Conservation (phyloP, 1,140 invertebrate genomes). For the Neodiprion virginianus region DNA sequence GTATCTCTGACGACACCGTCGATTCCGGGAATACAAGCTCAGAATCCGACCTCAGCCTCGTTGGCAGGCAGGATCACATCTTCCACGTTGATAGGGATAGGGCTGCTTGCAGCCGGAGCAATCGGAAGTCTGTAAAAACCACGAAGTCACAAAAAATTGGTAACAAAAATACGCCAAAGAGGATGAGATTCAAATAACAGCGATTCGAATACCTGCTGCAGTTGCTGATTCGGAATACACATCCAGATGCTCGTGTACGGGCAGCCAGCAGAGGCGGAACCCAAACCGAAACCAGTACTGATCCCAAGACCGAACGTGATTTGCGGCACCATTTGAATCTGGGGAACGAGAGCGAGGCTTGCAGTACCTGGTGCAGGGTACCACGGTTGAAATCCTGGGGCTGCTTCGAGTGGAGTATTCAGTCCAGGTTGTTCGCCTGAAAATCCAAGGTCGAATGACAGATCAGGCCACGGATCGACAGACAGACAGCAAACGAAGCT, state of each 20-base stretch:
- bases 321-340: slow-evolving; percentile 40
- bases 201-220: background rate
- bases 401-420: background rate
- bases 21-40: too few species aligned
- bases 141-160: background rate
- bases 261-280: slow-evolving; percentile 31
- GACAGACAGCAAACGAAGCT: too few species aligned
- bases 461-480: too few species aligned
- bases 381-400: background rate
- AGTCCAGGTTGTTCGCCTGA: too few species aligned
- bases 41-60: background rate
- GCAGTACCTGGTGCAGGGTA: slow-evolving; percentile 7
- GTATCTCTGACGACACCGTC: too few species aligned
- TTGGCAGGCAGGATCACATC: slow-evolving; percentile 35
- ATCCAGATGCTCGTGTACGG: slow-evolving; percentile 33
- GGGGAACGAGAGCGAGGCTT: slow-evolving; percentile 26
- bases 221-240: slow-evolving; percentile 27
- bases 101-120: slow-evolving; percentile 38
- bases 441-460: too few species aligned
- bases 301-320: slow-evolving; percentile 36
- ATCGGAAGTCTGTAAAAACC: slow-evolving; percentile 32
- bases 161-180: background rate
- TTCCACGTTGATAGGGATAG: background rate
- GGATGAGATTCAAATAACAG: background rate
- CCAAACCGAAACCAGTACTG: slow-evolving; percentile 26